phyloP scores from a whole-genome alignment of 2,797 vertebrate genomes.

The Poecilia picta region DNA sequence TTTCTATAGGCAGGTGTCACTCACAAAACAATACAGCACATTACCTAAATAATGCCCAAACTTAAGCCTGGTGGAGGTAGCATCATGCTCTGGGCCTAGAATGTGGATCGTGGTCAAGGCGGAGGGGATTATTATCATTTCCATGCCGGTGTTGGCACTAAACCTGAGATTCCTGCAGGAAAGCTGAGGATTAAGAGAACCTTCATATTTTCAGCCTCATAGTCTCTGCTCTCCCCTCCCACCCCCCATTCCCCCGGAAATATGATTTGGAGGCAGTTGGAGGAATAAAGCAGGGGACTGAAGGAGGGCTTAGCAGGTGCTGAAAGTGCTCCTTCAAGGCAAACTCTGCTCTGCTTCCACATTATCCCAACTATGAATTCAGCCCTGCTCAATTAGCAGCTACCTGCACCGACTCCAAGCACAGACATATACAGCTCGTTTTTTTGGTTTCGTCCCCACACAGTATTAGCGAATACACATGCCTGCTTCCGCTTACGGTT shows the following conservation, averaged over 20 bases:
- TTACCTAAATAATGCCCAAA: not conserved
- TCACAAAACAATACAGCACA: not conserved
- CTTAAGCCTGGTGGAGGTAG: not conserved
- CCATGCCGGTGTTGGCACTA: not conserved
- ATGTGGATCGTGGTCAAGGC: not conserved
- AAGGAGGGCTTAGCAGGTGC: slow-evolving; percentile 58
- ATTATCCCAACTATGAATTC: slow-evolving; percentile 64
- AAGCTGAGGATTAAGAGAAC: not conserved
- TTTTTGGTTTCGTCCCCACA: slow-evolving; percentile 12
- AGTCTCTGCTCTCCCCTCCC: not conserved
- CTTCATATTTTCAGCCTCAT: not conserved
- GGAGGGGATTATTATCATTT: not conserved
- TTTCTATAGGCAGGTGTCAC: not conserved
- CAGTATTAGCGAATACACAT: slow-evolving; percentile 57
- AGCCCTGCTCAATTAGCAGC: slow-evolving; percentile 50
- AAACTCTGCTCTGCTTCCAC: slow-evolving; percentile 56
- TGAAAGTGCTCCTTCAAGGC: slow-evolving; percentile 55
- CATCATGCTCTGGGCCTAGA: not conserved
- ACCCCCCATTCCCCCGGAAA: not conserved
- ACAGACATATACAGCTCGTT: slow-evolving; percentile 21
- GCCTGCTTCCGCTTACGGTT: slow-evolving; percentile 33
- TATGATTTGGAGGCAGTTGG: not conserved
- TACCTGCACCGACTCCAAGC: slow-evolving; percentile 39
- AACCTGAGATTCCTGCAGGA: not conserved
- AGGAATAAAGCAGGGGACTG: slow-evolving; percentile 12